A percentile compares a stretch with the other conserved stretches of the same genome.
Conservation (phyloP, 2,888 invertebrate genomes). For the Molorchus minor region DNA sequence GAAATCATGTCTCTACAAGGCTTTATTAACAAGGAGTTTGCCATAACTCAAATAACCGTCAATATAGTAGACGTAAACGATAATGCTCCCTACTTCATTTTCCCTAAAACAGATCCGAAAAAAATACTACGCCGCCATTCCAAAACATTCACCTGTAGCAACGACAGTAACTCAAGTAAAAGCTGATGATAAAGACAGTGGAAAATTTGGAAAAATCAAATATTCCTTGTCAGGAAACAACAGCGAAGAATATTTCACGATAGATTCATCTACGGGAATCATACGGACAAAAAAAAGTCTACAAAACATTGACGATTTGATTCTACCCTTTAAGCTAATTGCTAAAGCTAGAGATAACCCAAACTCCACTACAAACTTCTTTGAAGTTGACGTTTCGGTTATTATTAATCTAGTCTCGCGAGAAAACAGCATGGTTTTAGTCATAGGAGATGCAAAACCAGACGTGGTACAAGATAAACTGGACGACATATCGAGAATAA, state of each 20-base stretch:
- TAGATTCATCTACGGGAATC: slow-evolving; percentile 79
- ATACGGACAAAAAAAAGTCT: slow-evolving; percentile 79
- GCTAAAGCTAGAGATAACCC: slow-evolving; percentile 81
- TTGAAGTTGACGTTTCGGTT: slow-evolving; percentile 71
- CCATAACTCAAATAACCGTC: slow-evolving; percentile 79
- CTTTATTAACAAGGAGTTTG: slow-evolving; percentile 79
- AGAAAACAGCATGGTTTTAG: slow-evolving; percentile 79
- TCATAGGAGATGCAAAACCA: slow-evolving; percentile 78
- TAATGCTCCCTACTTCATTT: slow-evolving; percentile 84
- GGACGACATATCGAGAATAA: slow-evolving; percentile 67
- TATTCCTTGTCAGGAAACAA: slow-evolving; percentile 66
- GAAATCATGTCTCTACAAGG: slow-evolving; percentile 83
- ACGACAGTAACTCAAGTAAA: slow-evolving; percentile 78
- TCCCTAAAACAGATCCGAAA: slow-evolving; percentile 67
- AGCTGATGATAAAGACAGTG: slow-evolving; percentile 88
- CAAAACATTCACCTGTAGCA: slow-evolving; percentile 76
- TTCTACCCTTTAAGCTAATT: slow-evolving; percentile 78
- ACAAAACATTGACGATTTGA: slow-evolving; percentile 70
- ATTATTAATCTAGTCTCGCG: slow-evolving; percentile 83
- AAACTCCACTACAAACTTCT: slow-evolving; percentile 69
- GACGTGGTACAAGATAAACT: slow-evolving; percentile 71
- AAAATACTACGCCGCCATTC: slow-evolving; percentile 83
- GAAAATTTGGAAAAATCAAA: slow-evolving; percentile 80
- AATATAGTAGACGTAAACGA: slow-evolving; percentile 90
- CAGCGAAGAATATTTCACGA: slow-evolving; percentile 72